Evolutionary conservation across 2,797 vertebrate genomes (phyloP), one percentile per base, ranked within the genome.

Genomic region (Enteromius mattozi): DNA sequence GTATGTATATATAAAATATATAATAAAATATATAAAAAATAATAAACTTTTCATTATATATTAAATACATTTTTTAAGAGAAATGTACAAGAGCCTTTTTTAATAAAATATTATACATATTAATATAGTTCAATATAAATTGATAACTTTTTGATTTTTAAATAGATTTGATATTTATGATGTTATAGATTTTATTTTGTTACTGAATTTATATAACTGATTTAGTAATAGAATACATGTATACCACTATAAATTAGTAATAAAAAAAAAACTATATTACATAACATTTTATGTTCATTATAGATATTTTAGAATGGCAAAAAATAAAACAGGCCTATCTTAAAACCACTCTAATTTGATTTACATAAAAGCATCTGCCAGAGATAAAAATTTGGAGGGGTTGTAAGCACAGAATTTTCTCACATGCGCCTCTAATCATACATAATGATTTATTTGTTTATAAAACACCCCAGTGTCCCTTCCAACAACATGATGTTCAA

Each of bases 361-460:
- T n/a, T 24, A 70, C 6, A 47, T 47, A 71, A 45, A 14, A 27
- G 68, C 14, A 37, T 47, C 71, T 33, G 24, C 8, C 27, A 74
- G 8, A 37, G 19, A 17, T 45, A 17, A 51, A 66, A 68, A 56
- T 54, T 56, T 56, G 13, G 5, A 6, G 13, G 2, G 2, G 12
- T 1, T 16, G 35, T 24, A 30, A 65, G 13, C 8, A 21, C 24
- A 21, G 6, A 8, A 30, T 78, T 5, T 45, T 42, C 16, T 35
- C 27, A 14, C 4, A 12, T 8, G 27, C 1, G 2, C 35, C 35
- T 63, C 40, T 63, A 63, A 37, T 65, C 54, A 61, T 45, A 63
- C 27, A 65, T 14, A 82, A 75, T 65, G 24, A 13, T 59, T 66
- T 42, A 68, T 54, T 77, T 70, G 47, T 83, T 83, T 42, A 69